Evolutionary conservation across 2,888 invertebrate genomes (phyloP), one percentile per base, ranked within the genome.

Genomic region (Zelleria hepariella): DNA sequence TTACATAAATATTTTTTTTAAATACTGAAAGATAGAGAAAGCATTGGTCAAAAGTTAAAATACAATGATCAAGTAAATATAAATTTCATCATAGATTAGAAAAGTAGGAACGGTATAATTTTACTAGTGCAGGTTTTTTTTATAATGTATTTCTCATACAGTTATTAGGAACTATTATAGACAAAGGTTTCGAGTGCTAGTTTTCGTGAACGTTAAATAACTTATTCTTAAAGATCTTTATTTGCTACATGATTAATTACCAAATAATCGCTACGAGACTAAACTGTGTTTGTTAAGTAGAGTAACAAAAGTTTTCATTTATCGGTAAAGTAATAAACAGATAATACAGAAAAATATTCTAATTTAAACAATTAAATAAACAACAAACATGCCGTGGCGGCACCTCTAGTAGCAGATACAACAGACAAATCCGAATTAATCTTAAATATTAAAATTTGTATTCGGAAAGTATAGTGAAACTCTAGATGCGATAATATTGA

Each of bases 401-500:
- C 86, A 78, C 76, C 79, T 80, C 79, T 77, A 76, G 81, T 76
- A 81, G 85, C 86, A 76, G 80, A 80, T 75, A 85, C 86, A 86
- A 87, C 87, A 87, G 87, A 86, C 85, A 83, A 80, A 80, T 84
- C 86, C 88, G 87, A 87, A 86, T 86, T 70, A 87, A 86, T 86
- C 86, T 88, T 88, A 88, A 86, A 87, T 86, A 86, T 86, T 87
- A 87, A 86, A 87, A 87, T 86, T 86, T 86, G 87, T 87, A 81
- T 88, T 87, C 86, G 87, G 88, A 86, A 87, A 88, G 86, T 86
- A 87, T 85, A 86, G 84, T 86, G 86, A 88, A 87, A 87, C 86
- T 86, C 85, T 88, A 88, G 86, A 87, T 86, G 88, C 87, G 86
- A 83, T 85, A 86, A 87, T 87, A 88, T 88, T 90, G 89, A 90